Conservation (phyloP, 1,140 invertebrate genomes). For the Maniola jurtina region DNA sequence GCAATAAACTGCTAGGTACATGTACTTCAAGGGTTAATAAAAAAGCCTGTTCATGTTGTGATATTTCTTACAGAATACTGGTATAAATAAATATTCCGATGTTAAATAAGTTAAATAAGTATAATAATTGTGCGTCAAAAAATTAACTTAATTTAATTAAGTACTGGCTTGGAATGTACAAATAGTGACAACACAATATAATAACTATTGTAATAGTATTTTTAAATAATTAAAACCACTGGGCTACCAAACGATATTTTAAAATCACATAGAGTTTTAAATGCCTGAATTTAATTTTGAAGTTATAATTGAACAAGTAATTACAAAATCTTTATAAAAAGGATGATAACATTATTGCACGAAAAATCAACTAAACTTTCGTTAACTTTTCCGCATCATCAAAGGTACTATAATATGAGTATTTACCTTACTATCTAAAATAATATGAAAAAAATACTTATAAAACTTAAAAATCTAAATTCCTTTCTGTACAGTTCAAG, state of each 20-base stretch:
- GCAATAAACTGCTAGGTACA: neutral
- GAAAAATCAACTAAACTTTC: neutral
- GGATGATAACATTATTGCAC: too few species aligned
- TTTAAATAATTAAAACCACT: neutral
- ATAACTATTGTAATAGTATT: neutral
- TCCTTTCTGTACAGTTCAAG: constrained; percentile 14
- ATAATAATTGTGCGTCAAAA: constrained; percentile 9
- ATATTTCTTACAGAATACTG: too few species aligned
- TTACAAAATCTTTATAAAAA: too few species aligned
- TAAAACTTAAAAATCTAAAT: constrained; percentile 17
- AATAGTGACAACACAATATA: too few species aligned
- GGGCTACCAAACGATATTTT: too few species aligned
- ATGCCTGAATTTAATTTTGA: too few species aligned
- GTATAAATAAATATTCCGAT: neutral
- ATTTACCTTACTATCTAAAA: constrained; percentile 16
- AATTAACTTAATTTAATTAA: constrained; percentile 44
- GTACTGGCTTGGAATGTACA: constrained; percentile 53
- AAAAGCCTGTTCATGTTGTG: too few species aligned
- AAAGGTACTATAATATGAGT: constrained; percentile 15
- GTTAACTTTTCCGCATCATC: neutral
- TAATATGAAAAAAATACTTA: constrained; percentile 8
- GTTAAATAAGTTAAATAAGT: constrained; percentile 11
- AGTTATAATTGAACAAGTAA: too few species aligned
- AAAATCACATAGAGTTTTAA: too few species aligned
- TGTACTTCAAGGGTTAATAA: too few species aligned